A percentile compares a stretch with the other conserved stretches of the same genome.
These are phyloP conservation scores for Magallana nippona DNA, from an alignment of 2,888 invertebrate genomes.

Conservation along the genomic window DNA sequence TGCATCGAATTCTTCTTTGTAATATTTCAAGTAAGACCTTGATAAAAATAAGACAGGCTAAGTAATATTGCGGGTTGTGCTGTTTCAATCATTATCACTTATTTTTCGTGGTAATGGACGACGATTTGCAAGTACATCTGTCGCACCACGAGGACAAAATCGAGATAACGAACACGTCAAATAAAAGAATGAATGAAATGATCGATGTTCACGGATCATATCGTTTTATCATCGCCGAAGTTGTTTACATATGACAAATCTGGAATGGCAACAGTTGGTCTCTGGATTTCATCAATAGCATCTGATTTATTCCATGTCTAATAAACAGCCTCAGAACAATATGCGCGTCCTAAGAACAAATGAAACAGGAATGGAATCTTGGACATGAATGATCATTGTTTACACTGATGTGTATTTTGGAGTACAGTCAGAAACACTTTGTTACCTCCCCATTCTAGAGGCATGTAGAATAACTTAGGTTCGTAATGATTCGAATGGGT, in stretches of 20 bases:
- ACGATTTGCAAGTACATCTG: too few species aligned
- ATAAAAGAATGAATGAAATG: background rate
- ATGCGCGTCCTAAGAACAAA: background rate
- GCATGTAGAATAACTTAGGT: background rate
- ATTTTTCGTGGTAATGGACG: too few species aligned
- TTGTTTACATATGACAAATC: slow-evolving; percentile 2
- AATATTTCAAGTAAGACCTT: too few species aligned
- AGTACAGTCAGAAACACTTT: background rate
- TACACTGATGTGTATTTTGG: background rate
- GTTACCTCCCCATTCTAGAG: background rate
- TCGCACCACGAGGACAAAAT: too few species aligned
- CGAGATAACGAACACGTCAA: too few species aligned
- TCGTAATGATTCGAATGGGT: background rate
- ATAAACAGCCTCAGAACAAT: background rate
- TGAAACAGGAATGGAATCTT: background rate
- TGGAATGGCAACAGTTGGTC: slow-evolving; percentile 8
- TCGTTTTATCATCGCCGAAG: background rate
- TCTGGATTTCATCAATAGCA: background rate
- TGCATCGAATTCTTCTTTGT: too few species aligned
- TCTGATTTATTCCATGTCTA: background rate
- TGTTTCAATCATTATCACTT: too few species aligned
- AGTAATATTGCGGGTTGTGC: too few species aligned
- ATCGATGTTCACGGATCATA: background rate
- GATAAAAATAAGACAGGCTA: too few species aligned
- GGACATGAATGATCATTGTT: background rate